These are phyloP conservation scores for Lasius fuliginosus DNA, from an alignment of 2,888 invertebrate species.

Conservation along the genomic window DNA sequence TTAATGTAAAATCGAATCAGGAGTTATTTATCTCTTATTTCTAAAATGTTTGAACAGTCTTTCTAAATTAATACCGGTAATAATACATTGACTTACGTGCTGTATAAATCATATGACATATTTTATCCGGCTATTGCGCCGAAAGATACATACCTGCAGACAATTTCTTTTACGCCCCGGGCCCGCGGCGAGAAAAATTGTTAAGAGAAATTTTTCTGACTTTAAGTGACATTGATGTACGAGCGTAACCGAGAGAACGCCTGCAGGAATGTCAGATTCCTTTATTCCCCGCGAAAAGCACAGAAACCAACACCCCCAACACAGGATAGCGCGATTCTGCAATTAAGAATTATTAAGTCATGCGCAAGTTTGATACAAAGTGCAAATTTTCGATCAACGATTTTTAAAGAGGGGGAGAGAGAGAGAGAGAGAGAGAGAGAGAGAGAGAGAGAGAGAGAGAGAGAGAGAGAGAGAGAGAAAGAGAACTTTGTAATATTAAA, in stretches of 20 bases:
- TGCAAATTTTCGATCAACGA: neutral
- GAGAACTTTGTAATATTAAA: slow-evolving; percentile 6
- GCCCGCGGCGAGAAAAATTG: slow-evolving; percentile 66
- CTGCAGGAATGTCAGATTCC: slow-evolving; percentile 67
- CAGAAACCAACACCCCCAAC: slow-evolving; percentile 40
- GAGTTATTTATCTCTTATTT: neutral
- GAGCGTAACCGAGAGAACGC: slow-evolving; percentile 60
- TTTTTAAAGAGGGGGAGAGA: neutral
- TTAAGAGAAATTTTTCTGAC: slow-evolving; percentile 71
- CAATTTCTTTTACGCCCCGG: slow-evolving; percentile 53
- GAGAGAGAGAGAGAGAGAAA: neutral
- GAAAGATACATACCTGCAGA: slow-evolving; percentile 53
- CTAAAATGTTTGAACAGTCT: neutral
- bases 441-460: neutral
- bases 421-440: neutral
- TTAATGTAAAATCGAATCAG: slow-evolving; percentile 5
- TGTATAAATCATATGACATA: slow-evolving; percentile 27
- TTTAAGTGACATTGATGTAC: slow-evolving; percentile 74
- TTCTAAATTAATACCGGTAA: slow-evolving; percentile 1
- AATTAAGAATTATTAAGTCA: slow-evolving; percentile 40
- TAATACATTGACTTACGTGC: neutral
- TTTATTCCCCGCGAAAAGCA: slow-evolving; percentile 52
- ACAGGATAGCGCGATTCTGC: neutral
- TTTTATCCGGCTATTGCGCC: slow-evolving; percentile 39
- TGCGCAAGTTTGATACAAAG: slow-evolving; percentile 12